Evolutionary conservation across 2,888 invertebrate species (phyloP).

Genomic region (Torymus aiolomorphi): DNA sequence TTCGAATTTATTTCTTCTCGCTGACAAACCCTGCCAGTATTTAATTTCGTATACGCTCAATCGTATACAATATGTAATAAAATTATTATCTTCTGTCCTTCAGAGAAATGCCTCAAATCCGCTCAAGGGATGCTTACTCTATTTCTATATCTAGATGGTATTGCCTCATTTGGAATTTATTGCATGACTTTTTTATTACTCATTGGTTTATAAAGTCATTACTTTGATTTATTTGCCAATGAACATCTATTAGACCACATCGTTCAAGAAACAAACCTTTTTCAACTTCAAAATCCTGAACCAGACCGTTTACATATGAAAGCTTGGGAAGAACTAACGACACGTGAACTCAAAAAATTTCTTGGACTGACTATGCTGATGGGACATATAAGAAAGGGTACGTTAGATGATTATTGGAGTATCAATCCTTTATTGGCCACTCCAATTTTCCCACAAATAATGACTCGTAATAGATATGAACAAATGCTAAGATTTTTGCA

Average conservation of each 20-base stretch:
- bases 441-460: slow-evolving; percentile 19
- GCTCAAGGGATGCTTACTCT: no score
- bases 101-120: no score
- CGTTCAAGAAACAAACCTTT: slow-evolving; percentile 1
- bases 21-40: no score
- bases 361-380: neutral
- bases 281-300: neutral
- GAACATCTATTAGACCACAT: neutral
- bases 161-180: no score
- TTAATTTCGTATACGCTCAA: no score
- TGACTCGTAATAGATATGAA: slow-evolving; percentile 18
- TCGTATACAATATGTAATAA: no score
- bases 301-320: slow-evolving; percentile 1
- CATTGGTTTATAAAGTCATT: no score
- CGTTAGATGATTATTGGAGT: slow-evolving; percentile 17
- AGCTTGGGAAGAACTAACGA: slow-evolving; percentile 2
- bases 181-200: no score
- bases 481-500: slow-evolving; percentile 39
- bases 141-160: no score
- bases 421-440: slow-evolving; percentile 14
- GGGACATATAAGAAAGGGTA: slow-evolving; percentile 7
- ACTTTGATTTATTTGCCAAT: no score
- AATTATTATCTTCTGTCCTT: no score
- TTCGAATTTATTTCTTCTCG: no score
- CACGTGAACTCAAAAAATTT: slow-evolving; percentile 8